Evolutionary conservation across 2,888 invertebrate genomes (phyloP).

Genomic region (Eupithecia pulchellata): DNA sequence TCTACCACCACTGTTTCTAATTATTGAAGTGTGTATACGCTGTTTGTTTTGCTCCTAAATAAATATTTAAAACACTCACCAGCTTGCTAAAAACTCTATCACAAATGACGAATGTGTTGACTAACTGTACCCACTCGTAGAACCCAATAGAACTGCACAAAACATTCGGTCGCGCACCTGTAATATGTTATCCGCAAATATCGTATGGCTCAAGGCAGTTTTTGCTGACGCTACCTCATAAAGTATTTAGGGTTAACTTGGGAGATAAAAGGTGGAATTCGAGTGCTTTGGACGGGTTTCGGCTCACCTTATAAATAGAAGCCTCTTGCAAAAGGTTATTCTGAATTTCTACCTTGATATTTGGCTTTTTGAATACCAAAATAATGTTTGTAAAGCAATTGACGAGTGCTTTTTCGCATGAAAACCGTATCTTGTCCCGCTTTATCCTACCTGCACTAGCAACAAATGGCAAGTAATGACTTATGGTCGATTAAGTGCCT

Average conservation of each 20-base stretch:
- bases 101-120: neutral
- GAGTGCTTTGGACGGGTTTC: slow-evolving; percentile 21
- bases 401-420: neutral
- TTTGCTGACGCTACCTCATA: slow-evolving; percentile 32
- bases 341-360: slow-evolving; percentile 7
- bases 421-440: neutral
- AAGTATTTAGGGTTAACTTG: slow-evolving; percentile 29
- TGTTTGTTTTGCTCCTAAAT: no score
- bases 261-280: slow-evolving; percentile 37
- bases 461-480: neutral
- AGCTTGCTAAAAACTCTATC: neutral
- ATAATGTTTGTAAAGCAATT: neutral
- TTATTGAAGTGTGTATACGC: no score
- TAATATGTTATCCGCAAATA: slow-evolving; percentile 17
- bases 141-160: neutral
- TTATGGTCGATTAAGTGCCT: neutral
- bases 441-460: neutral
- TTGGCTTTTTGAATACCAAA: slow-evolving; percentile 2
- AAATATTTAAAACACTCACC: no score
- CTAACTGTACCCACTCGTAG: neutral
- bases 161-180: slow-evolving; percentile 2
- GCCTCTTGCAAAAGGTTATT: slow-evolving; percentile 14
- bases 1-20: no score
- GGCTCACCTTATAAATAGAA: slow-evolving; percentile 14
- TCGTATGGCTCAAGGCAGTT: slow-evolving; percentile 23